Base-by-base conservation (phyloP, 2,797 vertebrate genomes). In the Gallirallus australis region DNA sequence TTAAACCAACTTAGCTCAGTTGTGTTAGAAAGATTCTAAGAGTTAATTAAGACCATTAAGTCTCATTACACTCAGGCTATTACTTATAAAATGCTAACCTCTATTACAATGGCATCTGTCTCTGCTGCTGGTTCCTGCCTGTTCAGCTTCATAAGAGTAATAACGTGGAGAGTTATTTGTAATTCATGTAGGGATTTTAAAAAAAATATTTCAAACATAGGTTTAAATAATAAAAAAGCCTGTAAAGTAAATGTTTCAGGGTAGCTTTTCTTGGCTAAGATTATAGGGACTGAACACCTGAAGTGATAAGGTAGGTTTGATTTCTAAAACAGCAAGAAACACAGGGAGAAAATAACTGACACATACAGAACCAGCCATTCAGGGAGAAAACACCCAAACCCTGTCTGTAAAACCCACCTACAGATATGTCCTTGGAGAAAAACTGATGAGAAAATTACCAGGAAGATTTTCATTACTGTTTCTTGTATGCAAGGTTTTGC, bases 401-500 rank as follows among this genome's bases (percentile, higher is more conserved):
- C 61, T 71, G 71, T 24, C 65, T 90, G n/a, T 20, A 33, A 59
- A 88, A 81, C 70, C 77, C 59, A 59, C 70, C 73, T 48, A 84
- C 73, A 92, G 57, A 63, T 33, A 66, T 1, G 31, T 92, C 91
- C 94, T 92, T 75, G 85, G 65, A 94, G 87, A 90, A 95, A 86
- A 89, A 66, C 8, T 19, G 77, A 94, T 61, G 86, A 93, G 92
- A 82, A 94, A 94, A 96, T 88, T 72, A 96, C 89, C 90, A 75
- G 90, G 42, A 78, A 96, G 73, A 81, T 93, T 89, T 93, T 84
- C 72, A 47, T 42, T 68, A 78, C 70, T 92, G n/a, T 88, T 91
- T 81, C 86, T 88, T 95, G 92, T 85, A 73, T 92, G 82, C 45
- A 93, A 79, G 59, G 91, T 97, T 93, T 87, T 94, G 63, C 82